Base-by-base conservation (phyloP, 2,113 vertebrate genomes). In the Tapirus terrestris region DNA sequence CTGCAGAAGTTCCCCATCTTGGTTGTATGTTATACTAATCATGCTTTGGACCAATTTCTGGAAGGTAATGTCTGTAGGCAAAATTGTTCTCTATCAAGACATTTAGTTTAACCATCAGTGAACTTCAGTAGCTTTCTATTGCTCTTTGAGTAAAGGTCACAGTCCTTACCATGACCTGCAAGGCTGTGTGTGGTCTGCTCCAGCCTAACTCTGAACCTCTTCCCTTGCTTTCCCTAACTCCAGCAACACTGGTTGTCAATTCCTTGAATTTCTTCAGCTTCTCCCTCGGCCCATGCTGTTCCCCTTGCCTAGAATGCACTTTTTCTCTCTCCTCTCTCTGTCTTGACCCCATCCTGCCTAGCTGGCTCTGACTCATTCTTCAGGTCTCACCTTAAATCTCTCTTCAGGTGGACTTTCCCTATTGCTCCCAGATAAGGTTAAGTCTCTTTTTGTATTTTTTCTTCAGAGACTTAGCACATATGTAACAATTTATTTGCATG, bases 1-100 rank as follows among this genome's bases (percentile, higher is more conserved):
- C 0, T 0, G 8, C 65, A 31, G 76, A 95, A 70, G 6, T 72
- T 96, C 95, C 99, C 99, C 9, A 98, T 99, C 97, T 99, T 99
- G 95, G 99, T 99, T 36, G 99, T 99, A 33, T 99, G 99, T 98
- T 99, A 99, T 92, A 99, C 99, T 79, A 99, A 99, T 98, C 99
- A 99, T 79, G 99, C 99, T 45, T 98, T 99, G 98, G 99, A 99
- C 98, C 99, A 99, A 98, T 99, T 99, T 98, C 99, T 99, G n/a
- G 99, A 99, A 99, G 99, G 99, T 99, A 99, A 98, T 90, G 81
- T 89, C 80, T 97, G 29, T 48, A 10, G 68, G 60, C 56, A 76
- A 33, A 96, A 61, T 76, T 76, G 36, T 88, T 95, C n/a, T 94
- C 36, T 79, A 23, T 25, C 63, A 84, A 58, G 56, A 89, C 16